Evolutionary conservation across 2,113 vertebrate genomes (phyloP), one percentile per base, ranked within the genome.

Genomic region (Trogon surrucura): DNA sequence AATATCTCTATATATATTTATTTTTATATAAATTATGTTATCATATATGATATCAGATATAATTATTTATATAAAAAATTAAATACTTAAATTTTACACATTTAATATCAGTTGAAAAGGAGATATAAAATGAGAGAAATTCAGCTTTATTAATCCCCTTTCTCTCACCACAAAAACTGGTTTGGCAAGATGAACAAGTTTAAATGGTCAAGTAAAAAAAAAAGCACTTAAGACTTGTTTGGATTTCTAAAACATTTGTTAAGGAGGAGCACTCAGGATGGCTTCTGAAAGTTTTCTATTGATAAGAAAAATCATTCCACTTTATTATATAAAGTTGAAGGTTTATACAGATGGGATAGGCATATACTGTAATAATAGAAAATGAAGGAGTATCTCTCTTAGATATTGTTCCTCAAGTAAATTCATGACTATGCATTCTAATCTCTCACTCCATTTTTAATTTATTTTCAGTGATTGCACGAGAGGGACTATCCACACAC

Each of bases 341-440:
- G 9, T 61, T 80, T 80, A 14, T 71, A 4, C 11, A 10, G 5
- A 25, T 32, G 57, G 10, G 16, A 56, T 19, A 51, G 5, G 3
- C 10, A 45, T 4, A 6, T 29, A 45, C 5, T 10, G 12, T 38
- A 53, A 47, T 20, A 26, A 75, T 10, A 16, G 23, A 60, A 66
- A 65, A 84, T 30, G 11, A 75, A 69, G 44, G 14, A 41, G 11
- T 3, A 4, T 27, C 13, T 51, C 18, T 65, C 45, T 47, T 17
- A 84, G 25, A 3, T 27, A 18, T 10, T 0, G 0, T 34, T 64
- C 44, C 30, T 83, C 66, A 56, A 66, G 23, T 17, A 71, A 70
- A 47, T 75, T 61, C 2, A 51, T 21, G 10, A 56, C 22, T 30
- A 10, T 41, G 7, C 13, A 44, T 69, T 82, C 13, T 36, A 80